These are phyloP conservation scores for Ara ararauna DNA, from an alignment of 2,797 vertebrate species.

Conservation along the genomic window DNA sequence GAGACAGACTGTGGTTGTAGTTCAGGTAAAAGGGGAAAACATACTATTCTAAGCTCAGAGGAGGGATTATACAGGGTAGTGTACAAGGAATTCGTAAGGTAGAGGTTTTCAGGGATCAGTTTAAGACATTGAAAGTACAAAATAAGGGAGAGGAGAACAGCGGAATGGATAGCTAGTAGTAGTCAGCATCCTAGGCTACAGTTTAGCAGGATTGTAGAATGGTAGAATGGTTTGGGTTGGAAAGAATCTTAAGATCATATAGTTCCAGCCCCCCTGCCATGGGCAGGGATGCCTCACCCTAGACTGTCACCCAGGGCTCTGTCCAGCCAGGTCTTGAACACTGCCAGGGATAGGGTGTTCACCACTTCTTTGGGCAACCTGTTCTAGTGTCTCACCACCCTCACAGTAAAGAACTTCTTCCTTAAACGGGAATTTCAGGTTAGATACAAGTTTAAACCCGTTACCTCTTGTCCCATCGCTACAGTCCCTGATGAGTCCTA, in stretches of 20 bases:
- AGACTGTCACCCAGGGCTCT: neutral
- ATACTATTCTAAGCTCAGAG: neutral
- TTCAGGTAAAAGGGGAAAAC: neutral
- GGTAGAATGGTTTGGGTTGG: neutral
- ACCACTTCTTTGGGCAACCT: neutral
- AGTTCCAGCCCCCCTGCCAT: neutral
- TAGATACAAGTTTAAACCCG: neutral
- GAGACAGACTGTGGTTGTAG: neutral
- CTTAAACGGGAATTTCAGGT: neutral
- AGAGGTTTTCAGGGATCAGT: neutral
- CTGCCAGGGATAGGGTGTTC: neutral
- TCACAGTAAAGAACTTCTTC: neutral
- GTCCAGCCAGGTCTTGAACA: neutral
- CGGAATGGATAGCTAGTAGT: neutral
- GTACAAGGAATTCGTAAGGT: neutral
- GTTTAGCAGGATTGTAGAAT: neutral
- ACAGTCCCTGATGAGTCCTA: neutral
- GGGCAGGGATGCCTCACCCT: neutral
- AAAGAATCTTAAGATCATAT: neutral
- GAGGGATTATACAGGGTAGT: neutral
- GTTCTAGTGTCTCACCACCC: neutral
- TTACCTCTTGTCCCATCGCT: neutral
- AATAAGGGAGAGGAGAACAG: neutral
- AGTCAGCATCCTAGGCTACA: neutral
- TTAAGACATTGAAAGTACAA: neutral